Percentiles rank a stretch among this genome's conserved stretches.
Evolutionary conservation across 2,888 invertebrate genomes (phyloP).

Genomic region (Xanthorhoe designata): DNA sequence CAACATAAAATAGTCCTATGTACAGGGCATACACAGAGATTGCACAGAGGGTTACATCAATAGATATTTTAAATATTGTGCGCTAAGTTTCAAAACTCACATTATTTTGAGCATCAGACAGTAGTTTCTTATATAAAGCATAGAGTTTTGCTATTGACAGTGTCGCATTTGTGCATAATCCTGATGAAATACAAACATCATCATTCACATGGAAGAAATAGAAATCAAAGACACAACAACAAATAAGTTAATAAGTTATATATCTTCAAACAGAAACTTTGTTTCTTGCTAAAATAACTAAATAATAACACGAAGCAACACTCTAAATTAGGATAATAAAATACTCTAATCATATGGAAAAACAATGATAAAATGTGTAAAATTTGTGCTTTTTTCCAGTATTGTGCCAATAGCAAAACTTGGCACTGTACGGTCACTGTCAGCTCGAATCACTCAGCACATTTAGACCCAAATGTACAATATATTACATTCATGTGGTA

Average conservation of each 20-base stretch:
- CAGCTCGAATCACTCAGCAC: conserved; percentile 83
- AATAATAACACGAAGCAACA: conserved; percentile 84
- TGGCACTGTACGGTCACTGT: conserved; percentile 72
- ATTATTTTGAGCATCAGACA: conserved; percentile 84
- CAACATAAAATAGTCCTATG: conserved; percentile 72
- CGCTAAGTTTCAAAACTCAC: conserved; percentile 83
- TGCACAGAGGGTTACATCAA: conserved; percentile 80
- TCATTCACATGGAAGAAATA: conserved; percentile 61
- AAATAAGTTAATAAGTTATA: conserved; percentile 83
- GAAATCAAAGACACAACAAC: conserved; percentile 80
- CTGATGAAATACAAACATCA: conserved; percentile 58
- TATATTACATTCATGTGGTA: conserved; percentile 83
- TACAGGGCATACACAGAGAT: conserved; percentile 78
- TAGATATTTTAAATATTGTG: conserved; percentile 80
- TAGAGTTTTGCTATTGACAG: conserved; percentile 85
- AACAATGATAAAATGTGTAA: conserved; percentile 61
- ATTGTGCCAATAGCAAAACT: conserved; percentile 84
- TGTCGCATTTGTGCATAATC: conserved; percentile 66
- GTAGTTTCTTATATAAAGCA: conserved; percentile 79
- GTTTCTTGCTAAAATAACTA: conserved; percentile 79
- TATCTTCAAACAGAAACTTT: conserved; percentile 80
- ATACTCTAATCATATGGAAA: conserved; percentile 79
- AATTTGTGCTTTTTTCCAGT: conserved; percentile 70
- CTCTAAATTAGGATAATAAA: conserved; percentile 81
- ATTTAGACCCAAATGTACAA: conserved; percentile 85